phyloP scores from a whole-genome alignment of 2,797 vertebrate genomes.

The Pachyuromys duprasi region DNA sequence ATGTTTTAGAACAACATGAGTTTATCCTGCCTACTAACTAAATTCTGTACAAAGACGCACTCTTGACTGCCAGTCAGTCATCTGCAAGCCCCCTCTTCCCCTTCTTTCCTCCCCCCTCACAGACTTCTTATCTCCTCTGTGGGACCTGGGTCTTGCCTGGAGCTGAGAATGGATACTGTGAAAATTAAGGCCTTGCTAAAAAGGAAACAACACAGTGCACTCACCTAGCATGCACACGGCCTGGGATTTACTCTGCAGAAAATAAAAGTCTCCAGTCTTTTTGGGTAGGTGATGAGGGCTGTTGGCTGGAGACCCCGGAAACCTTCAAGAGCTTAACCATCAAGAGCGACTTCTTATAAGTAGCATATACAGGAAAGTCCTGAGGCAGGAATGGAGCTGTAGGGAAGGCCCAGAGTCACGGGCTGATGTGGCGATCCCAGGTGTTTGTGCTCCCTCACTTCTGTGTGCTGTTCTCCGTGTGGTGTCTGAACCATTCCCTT shows the following conservation, averaged over 20 bases:
- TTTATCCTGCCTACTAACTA: no score
- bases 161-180: background rate
- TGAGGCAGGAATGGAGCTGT: background rate
- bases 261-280: background rate
- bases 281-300: background rate
- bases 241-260: no score
- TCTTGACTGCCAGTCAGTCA: no score
- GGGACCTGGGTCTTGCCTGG: no score
- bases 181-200: conserved; percentile 21
- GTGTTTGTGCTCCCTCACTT: background rate
- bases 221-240: background rate
- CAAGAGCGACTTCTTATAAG: background rate
- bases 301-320: background rate
- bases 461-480: background rate
- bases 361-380: background rate
- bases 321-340: background rate
- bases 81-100: no score
- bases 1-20: no score
- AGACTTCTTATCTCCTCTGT: no score
- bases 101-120: no score
- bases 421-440: background rate
- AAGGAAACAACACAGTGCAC: background rate
- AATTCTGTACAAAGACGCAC: no score
- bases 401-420: background rate
- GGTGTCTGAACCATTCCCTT: background rate